These are phyloP conservation scores for Melieria picta DNA, from an alignment of 2,888 invertebrate genomes.

Conservation along the genomic window DNA sequence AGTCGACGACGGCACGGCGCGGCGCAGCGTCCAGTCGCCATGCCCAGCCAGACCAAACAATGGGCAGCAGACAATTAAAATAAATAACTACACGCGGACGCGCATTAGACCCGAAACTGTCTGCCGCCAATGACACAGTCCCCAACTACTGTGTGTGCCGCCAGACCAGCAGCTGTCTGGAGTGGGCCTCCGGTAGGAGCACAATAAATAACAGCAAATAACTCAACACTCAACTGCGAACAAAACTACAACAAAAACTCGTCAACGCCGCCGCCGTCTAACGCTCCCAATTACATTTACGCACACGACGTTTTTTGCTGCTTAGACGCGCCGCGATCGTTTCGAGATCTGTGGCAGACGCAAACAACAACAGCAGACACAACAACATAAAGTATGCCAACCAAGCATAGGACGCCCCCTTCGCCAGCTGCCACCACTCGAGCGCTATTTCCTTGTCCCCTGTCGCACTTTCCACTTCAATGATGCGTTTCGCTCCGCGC, in stretches of 20 bases:
- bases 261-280: too few relatives aligned
- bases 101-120: background rate
- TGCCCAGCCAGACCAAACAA: constrained; percentile 13
- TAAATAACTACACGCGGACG: background rate
- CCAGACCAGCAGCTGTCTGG: too few relatives aligned
- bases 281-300: too few relatives aligned
- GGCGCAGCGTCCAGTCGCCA: constrained; percentile 3
- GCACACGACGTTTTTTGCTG: too few relatives aligned
- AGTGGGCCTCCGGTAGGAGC: background rate
- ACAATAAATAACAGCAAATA: background rate
- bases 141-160: background rate
- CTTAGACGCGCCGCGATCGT: too few relatives aligned
- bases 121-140: background rate
- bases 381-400: too few relatives aligned
- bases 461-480: constrained; percentile 1
- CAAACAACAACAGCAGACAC: too few relatives aligned
- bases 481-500: constrained; percentile 17
- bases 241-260: constrained; percentile 6
- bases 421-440: background rate
- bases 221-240: background rate
- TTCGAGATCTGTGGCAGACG: too few relatives aligned
- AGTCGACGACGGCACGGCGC: background rate
- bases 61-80: background rate
- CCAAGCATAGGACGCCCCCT: background rate
- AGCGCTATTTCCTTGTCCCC: too few relatives aligned